Evolutionary conservation across 2,113 vertebrate species (phyloP).

Genomic region (Sporophila hypoxantha): DNA sequence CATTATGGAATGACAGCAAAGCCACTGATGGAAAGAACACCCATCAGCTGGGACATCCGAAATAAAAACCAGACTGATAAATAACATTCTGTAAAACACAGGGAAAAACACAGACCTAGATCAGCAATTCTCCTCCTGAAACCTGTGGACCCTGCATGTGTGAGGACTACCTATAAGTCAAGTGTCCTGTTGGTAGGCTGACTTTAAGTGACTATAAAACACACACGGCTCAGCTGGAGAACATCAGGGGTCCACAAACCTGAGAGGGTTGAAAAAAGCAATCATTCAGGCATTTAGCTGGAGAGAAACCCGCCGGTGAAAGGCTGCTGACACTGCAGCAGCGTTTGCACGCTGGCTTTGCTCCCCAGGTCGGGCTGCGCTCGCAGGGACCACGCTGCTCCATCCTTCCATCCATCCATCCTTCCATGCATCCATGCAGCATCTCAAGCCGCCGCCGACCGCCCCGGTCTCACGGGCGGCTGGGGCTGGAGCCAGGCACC

Average conservation of each 20-base stretch:
- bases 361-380: neutral
- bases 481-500: neutral
- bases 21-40: neutral
- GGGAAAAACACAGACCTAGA: neutral
- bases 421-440: neutral
- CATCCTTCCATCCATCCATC: too few species aligned
- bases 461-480: neutral
- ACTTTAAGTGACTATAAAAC: neutral
- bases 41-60: neutral
- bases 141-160: neutral
- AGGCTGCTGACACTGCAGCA: neutral
- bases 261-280: neutral
- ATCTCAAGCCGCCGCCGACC: neutral
- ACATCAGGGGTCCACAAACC: constrained; percentile 10
- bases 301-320: neutral
- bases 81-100: neutral
- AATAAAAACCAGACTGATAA: neutral
- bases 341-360: rapidly evolving
- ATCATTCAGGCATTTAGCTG: neutral
- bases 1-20: neutral
- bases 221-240: neutral
- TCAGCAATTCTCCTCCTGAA: neutral
- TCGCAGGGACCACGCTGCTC: neutral
- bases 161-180: neutral
- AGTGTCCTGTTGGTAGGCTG: neutral